Evolutionary conservation across 2,113 vertebrate species (phyloP).

Genomic region (Rissa tridactyla): DNA sequence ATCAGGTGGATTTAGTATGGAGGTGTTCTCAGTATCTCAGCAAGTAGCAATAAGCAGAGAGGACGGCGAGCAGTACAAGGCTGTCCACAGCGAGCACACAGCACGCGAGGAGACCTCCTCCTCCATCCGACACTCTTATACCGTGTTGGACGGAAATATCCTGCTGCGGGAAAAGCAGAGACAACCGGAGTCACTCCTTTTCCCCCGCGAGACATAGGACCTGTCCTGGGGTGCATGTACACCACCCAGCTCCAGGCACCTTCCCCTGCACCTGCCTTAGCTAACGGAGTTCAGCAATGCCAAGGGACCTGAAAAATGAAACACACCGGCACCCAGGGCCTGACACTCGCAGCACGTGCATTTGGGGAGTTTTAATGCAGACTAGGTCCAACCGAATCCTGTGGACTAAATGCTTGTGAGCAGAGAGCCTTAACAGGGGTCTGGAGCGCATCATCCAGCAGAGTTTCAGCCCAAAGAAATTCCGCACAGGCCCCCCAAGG

Average conservation of each 20-base stretch:
- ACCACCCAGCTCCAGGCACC: background rate
- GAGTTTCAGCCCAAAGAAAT: background rate
- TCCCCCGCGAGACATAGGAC: rapidly evolving
- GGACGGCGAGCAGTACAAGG: background rate
- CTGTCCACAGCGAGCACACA: background rate
- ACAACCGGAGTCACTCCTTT: background rate
- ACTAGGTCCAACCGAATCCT: background rate
- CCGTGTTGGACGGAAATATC: rapidly evolving
- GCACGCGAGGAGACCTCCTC: background rate
- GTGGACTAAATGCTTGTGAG: background rate
- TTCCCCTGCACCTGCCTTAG: background rate
- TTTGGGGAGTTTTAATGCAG: background rate
- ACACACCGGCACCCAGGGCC: background rate
- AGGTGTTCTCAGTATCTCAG: background rate
- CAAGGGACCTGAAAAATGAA: background rate
- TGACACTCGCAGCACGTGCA: rapidly evolving
- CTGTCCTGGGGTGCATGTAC: rapidly evolving
- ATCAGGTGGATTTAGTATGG: background rate
- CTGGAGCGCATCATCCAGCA: background rate
- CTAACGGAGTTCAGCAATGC: background rate
- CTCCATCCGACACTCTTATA: rapidly evolving
- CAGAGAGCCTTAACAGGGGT: background rate
- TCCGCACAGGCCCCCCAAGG: background rate
- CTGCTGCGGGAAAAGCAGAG: background rate
- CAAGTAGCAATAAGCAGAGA: background rate